Percentiles rank a stretch among this genome's conserved stretches.
Evolutionary conservation across 2,888 invertebrate genomes (phyloP).

Genomic region (Plagodis pulveraria): DNA sequence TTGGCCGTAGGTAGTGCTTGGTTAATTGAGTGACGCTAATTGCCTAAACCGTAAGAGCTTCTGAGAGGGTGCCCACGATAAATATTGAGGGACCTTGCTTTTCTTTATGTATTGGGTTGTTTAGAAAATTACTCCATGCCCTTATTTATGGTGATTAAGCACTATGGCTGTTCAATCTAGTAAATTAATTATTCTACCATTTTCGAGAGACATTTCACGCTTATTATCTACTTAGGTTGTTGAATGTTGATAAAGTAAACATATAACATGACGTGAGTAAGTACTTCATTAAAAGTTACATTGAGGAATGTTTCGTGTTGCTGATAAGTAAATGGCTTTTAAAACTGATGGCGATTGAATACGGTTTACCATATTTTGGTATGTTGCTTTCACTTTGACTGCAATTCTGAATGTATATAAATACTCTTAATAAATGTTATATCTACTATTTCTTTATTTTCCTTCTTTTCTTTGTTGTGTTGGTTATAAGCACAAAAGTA

Average conservation of each 20-base stretch:
- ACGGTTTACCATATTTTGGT: slow-evolving; percentile 41
- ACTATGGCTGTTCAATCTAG: slow-evolving; percentile 23
- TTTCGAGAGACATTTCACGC: slow-evolving; percentile 10
- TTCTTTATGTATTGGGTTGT: slow-evolving; percentile 58
- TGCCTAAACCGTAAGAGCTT: slow-evolving; percentile 80
- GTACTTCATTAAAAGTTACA: slow-evolving; percentile 38
- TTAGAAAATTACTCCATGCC: slow-evolving; percentile 38
- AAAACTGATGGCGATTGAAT: slow-evolving; percentile 45
- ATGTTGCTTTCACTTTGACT: slow-evolving; percentile 41
- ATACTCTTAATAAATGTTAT: too few species aligned
- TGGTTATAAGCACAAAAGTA: too few species aligned
- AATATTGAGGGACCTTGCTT: slow-evolving; percentile 68
- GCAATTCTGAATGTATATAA: slow-evolving; percentile 10
- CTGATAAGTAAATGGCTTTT: slow-evolving; percentile 52
- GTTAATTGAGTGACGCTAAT: slow-evolving; percentile 84
- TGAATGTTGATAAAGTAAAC: slow-evolving; percentile 17
- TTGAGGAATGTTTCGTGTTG: slow-evolving; percentile 40
- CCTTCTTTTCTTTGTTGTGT: too few species aligned
- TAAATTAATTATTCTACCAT: slow-evolving; percentile 26
- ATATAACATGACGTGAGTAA: slow-evolving; percentile 25
- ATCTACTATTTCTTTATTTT: too few species aligned
- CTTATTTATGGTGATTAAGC: slow-evolving; percentile 37
- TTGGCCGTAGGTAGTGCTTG: slow-evolving; percentile 61
- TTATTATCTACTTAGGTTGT: slow-evolving; percentile 10
- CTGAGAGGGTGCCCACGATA: slow-evolving; percentile 61